Conservation (phyloP, 2,113 vertebrate genomes). For the Illadopsis cleaveri region DNA sequence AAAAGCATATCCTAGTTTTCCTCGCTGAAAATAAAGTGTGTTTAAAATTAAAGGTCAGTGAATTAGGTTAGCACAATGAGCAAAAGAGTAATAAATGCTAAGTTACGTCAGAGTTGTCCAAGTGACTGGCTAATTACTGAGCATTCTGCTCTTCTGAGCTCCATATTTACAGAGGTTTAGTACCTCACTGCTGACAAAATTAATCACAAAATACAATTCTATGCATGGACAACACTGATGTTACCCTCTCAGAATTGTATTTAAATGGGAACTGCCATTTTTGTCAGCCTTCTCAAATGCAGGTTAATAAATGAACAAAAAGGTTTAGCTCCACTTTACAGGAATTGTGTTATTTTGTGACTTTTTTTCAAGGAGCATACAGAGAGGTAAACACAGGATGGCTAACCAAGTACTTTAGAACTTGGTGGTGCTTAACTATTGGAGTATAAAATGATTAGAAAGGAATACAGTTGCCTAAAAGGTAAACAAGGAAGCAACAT, state of each 20-base stretch:
- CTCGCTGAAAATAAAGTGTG: neutral
- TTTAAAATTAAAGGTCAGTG: slow-evolving; percentile 49
- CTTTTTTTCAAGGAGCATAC: neutral
- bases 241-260: neutral
- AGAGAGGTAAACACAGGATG: neutral
- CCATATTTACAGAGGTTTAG: slow-evolving; percentile 14
- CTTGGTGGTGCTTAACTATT: neutral
- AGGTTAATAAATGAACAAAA: slow-evolving; percentile 25
- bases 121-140: slow-evolving; percentile 47
- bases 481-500: neutral
- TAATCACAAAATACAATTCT: slow-evolving; percentile 66
- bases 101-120: slow-evolving; percentile 17
- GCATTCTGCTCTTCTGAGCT: neutral
- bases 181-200: slow-evolving; percentile 29
- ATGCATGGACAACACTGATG: slow-evolving; percentile 37
- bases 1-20: neutral
- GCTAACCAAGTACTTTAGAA: neutral
- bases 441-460: neutral
- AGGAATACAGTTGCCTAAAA: neutral
- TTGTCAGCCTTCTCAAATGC: slow-evolving; percentile 17
- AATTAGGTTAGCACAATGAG: slow-evolving; percentile 45
- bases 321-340: neutral
- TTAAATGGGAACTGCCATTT: slow-evolving; percentile 32
- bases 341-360: neutral
- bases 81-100: slow-evolving; percentile 62